These are phyloP conservation scores for Apodemia duryi DNA, from an alignment of 2,888 invertebrate species.

Conservation along the genomic window DNA sequence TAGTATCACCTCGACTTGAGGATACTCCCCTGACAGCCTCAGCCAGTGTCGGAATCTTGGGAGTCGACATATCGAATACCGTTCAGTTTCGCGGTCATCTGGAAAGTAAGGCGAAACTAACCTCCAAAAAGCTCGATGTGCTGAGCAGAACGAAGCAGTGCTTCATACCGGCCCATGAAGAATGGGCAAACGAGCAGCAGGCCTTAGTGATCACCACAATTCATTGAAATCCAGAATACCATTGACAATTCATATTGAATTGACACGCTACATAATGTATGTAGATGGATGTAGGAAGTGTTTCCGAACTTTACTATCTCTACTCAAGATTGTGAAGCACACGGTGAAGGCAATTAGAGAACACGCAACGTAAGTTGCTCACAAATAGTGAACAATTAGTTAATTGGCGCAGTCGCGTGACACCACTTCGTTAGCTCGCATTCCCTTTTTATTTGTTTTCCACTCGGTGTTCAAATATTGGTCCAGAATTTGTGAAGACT, in stretches of 20 bases:
- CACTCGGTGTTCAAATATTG: conserved; percentile 15
- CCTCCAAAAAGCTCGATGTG: no score
- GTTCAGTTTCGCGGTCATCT: no score
- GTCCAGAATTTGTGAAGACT: conserved; percentile 2
- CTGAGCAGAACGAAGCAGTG: no score
- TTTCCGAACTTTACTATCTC: neutral
- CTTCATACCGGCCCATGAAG: no score
- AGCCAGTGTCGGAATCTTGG: no score
- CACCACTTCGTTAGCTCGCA: conserved; percentile 34
- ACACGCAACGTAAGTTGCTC: conserved; percentile 22
- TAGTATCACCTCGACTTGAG: no score
- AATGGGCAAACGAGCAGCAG: no score
- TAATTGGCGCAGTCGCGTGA: conserved; percentile 34
- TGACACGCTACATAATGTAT: neutral
- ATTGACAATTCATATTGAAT: neutral
- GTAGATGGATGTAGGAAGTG: neutral
- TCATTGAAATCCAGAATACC: no score
- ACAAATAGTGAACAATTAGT: conserved; percentile 35
- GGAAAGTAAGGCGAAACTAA: no score
- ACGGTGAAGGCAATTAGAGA: conserved; percentile 18
- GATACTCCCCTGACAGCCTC: no score
- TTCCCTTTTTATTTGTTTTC: conserved; percentile 2
- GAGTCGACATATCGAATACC: no score
- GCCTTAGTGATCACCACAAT: no score
- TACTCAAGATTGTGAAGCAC: neutral